phyloP scores from a whole-genome alignment of 2,888 invertebrate species.

The Chaetogeoica ovagalla region DNA sequence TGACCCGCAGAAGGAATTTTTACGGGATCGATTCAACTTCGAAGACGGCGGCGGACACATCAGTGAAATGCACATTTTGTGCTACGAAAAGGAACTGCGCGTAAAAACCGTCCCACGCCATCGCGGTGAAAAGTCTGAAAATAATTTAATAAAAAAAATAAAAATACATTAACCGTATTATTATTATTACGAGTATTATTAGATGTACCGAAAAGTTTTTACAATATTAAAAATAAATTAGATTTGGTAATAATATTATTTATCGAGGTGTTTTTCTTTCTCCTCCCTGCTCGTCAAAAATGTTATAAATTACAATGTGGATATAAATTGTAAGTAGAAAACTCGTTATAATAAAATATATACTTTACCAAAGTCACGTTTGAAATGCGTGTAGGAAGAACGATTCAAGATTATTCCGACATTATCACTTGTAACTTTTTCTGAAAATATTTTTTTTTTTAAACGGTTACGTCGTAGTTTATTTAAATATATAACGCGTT shows the following conservation, averaged over 20 bases:
- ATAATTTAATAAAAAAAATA: no score
- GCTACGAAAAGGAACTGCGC: no score
- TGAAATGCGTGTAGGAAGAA: slow-evolving; percentile 26
- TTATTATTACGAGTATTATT: no score
- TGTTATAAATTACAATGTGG: slow-evolving; percentile 3
- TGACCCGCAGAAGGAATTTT: no score
- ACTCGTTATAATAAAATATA: slow-evolving; percentile 31
- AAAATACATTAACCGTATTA: no score
- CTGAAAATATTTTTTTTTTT: not conserved
- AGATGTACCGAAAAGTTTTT: no score
- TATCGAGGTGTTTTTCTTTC: slow-evolving; percentile 6
- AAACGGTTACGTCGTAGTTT: not conserved
- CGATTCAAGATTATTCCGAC: slow-evolving; percentile 25
- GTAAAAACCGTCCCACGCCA: no score
- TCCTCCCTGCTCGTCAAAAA: not conserved
- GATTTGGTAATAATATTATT: not conserved
- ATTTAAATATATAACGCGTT: slow-evolving; percentile 28
- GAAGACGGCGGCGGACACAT: no score
- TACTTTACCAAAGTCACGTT: slow-evolving; percentile 31
- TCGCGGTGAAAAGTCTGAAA: no score
- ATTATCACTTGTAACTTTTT: slow-evolving; percentile 19
- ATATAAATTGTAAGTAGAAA: not conserved
- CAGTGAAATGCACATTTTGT: no score
- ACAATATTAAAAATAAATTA: slow-evolving; percentile 1
- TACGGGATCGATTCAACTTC: no score